These are phyloP conservation scores for Halcyon malimbica DNA, from an alignment of 2,113 vertebrate species.

Conservation along the genomic window DNA sequence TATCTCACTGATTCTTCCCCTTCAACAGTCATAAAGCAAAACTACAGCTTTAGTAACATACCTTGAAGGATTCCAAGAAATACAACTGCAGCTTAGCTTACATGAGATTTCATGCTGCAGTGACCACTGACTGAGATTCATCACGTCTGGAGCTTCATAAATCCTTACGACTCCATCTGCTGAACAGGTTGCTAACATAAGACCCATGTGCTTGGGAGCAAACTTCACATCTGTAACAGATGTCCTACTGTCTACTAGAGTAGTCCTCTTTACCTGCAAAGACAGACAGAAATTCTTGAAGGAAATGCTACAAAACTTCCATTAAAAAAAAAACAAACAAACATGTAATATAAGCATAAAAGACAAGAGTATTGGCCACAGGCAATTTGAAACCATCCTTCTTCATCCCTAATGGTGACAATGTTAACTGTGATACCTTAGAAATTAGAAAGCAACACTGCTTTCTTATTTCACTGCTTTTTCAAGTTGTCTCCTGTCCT, in stretches of 20 bases:
- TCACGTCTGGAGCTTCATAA: slow-evolving; percentile 96
- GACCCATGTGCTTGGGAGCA: slow-evolving; percentile 97
- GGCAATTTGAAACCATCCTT: not conserved
- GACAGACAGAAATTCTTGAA: not conserved
- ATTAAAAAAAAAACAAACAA: not conserved
- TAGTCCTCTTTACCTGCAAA: slow-evolving; percentile 95
- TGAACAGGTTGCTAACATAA: slow-evolving; percentile 96
- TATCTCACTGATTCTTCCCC: not conserved
- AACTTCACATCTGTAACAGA: slow-evolving; percentile 99
- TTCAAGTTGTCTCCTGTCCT: not conserved
- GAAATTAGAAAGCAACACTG: fast-evolving
- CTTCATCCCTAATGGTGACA: not conserved
- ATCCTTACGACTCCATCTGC: slow-evolving; percentile 95
- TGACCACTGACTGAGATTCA: slow-evolving; percentile 99
- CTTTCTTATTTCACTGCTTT: not conserved
- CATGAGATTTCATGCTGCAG: slow-evolving; percentile 97
- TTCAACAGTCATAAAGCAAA: not conserved
- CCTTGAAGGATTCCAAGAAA: slow-evolving; percentile 99
- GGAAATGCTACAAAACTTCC: not conserved
- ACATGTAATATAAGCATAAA: not conserved
- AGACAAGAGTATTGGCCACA: not conserved
- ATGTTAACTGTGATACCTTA: not conserved
- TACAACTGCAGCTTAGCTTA: slow-evolving; percentile 97
- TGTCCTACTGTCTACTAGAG: slow-evolving; percentile 95
- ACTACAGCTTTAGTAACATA: slow-evolving; percentile 41